Evolutionary conservation across 2,113 vertebrate genomes (phyloP).

Genomic region (Marmota flaviventris): DNA sequence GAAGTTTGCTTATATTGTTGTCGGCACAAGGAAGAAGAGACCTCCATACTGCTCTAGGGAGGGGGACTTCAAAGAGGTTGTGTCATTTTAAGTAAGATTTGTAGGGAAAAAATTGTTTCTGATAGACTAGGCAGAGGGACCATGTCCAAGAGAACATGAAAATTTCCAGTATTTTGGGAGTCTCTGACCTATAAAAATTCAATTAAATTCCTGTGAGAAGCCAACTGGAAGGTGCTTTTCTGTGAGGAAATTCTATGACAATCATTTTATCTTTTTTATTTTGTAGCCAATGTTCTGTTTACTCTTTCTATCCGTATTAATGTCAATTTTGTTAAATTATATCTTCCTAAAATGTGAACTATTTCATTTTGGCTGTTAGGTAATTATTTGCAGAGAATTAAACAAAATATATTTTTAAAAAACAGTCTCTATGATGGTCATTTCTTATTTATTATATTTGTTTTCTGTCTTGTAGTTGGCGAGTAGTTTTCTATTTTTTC

Average conservation of each 20-base stretch:
- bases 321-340: background rate
- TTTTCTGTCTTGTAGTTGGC: background rate
- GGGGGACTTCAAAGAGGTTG: background rate
- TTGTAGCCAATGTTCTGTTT: background rate
- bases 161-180: background rate
- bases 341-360: background rate
- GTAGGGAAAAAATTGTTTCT: background rate
- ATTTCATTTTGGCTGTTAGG: background rate
- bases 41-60: background rate
- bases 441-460: background rate
- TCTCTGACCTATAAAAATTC: background rate
- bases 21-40: background rate
- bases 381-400: background rate
- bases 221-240: background rate
- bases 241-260: background rate
- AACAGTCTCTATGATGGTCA: background rate
- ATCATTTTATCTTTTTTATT: background rate
- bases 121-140: background rate
- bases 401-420: background rate
- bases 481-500: background rate
- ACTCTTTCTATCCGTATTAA: background rate
- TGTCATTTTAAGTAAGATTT: background rate
- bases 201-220: background rate
- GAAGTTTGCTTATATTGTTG: background rate
- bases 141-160: background rate